A percentile compares a stretch with the other conserved stretches of the same genome.
These are phyloP conservation scores for Streblospio benedicti DNA, from an alignment of 1,140 invertebrate species.

Conservation along the genomic window DNA sequence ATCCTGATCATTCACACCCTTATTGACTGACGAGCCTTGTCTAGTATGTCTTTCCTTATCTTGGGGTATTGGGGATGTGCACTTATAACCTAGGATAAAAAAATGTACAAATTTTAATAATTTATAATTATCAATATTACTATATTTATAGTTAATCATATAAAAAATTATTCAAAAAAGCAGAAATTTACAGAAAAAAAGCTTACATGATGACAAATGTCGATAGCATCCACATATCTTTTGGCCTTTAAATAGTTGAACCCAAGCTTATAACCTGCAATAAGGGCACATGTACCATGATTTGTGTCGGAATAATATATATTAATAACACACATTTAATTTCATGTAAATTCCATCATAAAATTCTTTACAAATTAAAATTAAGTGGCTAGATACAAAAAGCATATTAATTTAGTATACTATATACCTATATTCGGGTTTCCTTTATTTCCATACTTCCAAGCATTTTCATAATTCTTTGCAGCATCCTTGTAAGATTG, in stretches of 20 bases:
- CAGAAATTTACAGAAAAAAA: not conserved
- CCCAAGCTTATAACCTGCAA: slow-evolving; percentile 77
- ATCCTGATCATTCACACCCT: too few species aligned
- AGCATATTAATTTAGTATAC: not conserved
- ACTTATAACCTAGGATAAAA: slow-evolving; percentile 54
- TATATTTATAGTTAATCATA: not conserved
- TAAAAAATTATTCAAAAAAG: not conserved
- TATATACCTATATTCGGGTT: slow-evolving; percentile 70
- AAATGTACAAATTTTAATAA: not conserved
- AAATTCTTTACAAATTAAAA: not conserved
- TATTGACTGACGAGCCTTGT: slow-evolving; percentile 80
- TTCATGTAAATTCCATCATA: not conserved
- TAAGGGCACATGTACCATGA: slow-evolving; percentile 3
- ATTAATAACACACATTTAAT: not conserved
- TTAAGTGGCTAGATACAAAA: not conserved
- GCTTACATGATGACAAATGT: slow-evolving; percentile 66
- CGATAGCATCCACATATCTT: slow-evolving; percentile 76
- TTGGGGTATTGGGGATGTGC: slow-evolving; percentile 80
- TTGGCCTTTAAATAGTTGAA: slow-evolving; percentile 87
- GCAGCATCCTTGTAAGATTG: slow-evolving; percentile 82
- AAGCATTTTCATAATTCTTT: slow-evolving; percentile 71
- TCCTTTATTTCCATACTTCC: slow-evolving; percentile 65
- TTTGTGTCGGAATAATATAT: slow-evolving; percentile 1
- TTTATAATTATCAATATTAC: not conserved
- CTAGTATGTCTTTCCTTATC: slow-evolving; percentile 84